Conservation (phyloP, 2,888 invertebrate genomes). For the Parelbella ahira region DNA sequence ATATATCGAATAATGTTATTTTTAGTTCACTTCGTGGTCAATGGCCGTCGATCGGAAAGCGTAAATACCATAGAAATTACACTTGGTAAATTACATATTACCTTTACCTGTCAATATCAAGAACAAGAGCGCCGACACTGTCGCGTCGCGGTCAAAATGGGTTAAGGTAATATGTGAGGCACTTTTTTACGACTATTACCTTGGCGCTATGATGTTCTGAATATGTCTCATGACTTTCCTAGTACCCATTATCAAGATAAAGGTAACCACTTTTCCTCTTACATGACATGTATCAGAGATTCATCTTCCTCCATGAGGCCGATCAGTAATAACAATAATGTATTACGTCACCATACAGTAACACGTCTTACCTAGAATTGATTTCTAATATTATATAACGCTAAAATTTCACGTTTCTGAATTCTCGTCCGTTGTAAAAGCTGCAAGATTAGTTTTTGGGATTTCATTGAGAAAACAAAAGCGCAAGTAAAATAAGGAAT, state of each 20-base stretch:
- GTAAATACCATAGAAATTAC: no score
- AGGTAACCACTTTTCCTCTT: conserved; percentile 5
- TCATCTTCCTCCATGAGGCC: conserved; percentile 2
- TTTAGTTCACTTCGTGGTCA: no score
- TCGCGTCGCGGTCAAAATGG: not conserved
- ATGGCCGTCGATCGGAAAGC: no score
- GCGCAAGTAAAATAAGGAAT: no score
- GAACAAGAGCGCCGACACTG: no score
- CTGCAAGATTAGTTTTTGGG: no score
- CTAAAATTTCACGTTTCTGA: no score
- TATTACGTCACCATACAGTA: conserved; percentile 6
- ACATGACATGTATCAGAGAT: not conserved
- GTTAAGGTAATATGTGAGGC: conserved; percentile 6
- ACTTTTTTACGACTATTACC: conserved; percentile 1
- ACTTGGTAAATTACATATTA: no score
- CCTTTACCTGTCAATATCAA: no score
- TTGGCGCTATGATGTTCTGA: not conserved
- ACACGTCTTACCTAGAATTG: conserved; percentile 10
- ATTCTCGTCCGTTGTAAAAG: no score
- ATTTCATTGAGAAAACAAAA: no score
- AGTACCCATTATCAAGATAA: not conserved
- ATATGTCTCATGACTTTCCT: conserved; percentile 3
- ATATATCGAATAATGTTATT: no score
- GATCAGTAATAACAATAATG: not conserved
- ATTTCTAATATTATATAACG: conserved; percentile 11